Conservation (phyloP, 2,888 invertebrate species). For the Dasypogon diadema region DNA sequence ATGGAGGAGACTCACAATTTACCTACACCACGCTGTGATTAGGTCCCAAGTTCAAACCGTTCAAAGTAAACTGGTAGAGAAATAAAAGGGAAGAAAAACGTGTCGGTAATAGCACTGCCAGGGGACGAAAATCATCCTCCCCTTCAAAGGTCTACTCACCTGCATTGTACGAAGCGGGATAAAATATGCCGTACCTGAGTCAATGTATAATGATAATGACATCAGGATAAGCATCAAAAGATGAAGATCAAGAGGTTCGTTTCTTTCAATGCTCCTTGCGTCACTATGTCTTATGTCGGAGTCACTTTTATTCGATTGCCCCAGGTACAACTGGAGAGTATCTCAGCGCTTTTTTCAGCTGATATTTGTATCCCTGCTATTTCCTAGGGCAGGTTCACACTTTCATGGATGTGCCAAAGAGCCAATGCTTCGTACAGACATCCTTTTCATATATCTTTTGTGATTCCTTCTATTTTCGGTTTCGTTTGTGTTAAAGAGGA, state of each 20-base stretch:
- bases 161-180: too few relatives aligned
- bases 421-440: too few relatives aligned
- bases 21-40: neutral
- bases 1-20: neutral
- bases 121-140: neutral
- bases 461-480: constrained; percentile 1
- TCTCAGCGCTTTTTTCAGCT: too few relatives aligned
- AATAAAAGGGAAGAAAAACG: neutral
- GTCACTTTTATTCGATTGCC: too few relatives aligned
- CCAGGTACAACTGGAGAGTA: too few relatives aligned
- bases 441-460: neutral
- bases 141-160: neutral
- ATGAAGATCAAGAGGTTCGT: constrained; percentile 5
- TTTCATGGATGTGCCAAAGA: neutral
- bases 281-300: too few relatives aligned
- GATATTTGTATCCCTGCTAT: too few relatives aligned
- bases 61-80: too few relatives aligned
- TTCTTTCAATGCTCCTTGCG: neutral
- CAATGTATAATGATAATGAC: neutral
- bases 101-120: neutral
- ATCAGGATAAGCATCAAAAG: neutral
- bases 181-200: too few relatives aligned
- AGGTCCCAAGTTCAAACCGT: neutral
- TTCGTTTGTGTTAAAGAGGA: constrained; percentile 6
- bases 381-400: too few relatives aligned